A percentile compares a stretch with the other conserved stretches of the same genome.
Evolutionary conservation across 2,113 vertebrate species (phyloP).

Genomic region (human): GRCh38 chr3:135424001-135424500

Average conservation of each 20-base stretch:
- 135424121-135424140: background rate
- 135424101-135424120: background rate
- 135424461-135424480: background rate
- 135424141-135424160: background rate
- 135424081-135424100: background rate
- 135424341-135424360: slow-evolving; percentile 20
- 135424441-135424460: background rate
- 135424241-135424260: background rate
- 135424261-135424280: slow-evolving; percentile 39
- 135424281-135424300: background rate
- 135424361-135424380: background rate
- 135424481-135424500: background rate
- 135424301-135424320: slow-evolving; percentile 3
- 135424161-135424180: slow-evolving; percentile 20
- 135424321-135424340: background rate
- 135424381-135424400: background rate
- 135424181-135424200: background rate
- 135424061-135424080: background rate
- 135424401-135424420: background rate
- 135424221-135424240: background rate
- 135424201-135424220: background rate
- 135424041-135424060: slow-evolving; percentile 23
- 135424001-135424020: slow-evolving; percentile 3
- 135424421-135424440: background rate
- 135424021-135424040: background rate